Evolutionary conservation across 2,888 invertebrate species (phyloP), one percentile per base, ranked within the genome.

Genomic region (Drosophila nr. perissopoda): DNA sequence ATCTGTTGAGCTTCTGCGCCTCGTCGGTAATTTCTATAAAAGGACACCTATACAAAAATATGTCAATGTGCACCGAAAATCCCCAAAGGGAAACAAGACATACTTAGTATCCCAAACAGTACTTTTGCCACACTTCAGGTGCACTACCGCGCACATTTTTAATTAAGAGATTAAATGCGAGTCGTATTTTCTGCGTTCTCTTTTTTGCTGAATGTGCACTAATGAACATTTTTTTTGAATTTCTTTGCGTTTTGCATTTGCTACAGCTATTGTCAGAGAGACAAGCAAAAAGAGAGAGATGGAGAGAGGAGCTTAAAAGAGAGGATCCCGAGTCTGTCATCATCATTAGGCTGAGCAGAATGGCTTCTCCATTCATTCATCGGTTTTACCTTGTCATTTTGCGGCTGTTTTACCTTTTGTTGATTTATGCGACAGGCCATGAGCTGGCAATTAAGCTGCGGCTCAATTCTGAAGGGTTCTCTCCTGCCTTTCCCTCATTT

Each of bases 111-210:
- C 58, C 31, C 61, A 52, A 45, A 63, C 58, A 59, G 60, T 76
- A 59, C 27, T 61, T 68, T 51, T 51, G 40, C 66, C 71, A 72
- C 83, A 86, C 87, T 83, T 76, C 48, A 49, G 66, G 57, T 69
- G 73, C 90, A 80, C 27, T 61, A 42, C 58, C 54, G 72, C 86
- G 83, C 73, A 71, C 81, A 61, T 54, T 90, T 85, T 90, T 88
- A 85, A 89, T 85, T 85, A 88, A 88, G 87, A 90, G 86, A 86
- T 88, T 86, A 88, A 90, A 88, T 88, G 76, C 59, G 69, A 72
- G 65, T 67, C 67, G 61, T 56, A 64, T 57, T 53, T 54, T n/a
- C 42, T 36, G 49, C 34, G 11, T 21, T 34, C 16, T 45, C 31
- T 48, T 34, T 31, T 34, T 31, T 54, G 7, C 45, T 56, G 63